These are phyloP conservation scores for Potorous gilbertii DNA, from an alignment of 2,797 vertebrate genomes.

Conservation along the genomic window DNA sequence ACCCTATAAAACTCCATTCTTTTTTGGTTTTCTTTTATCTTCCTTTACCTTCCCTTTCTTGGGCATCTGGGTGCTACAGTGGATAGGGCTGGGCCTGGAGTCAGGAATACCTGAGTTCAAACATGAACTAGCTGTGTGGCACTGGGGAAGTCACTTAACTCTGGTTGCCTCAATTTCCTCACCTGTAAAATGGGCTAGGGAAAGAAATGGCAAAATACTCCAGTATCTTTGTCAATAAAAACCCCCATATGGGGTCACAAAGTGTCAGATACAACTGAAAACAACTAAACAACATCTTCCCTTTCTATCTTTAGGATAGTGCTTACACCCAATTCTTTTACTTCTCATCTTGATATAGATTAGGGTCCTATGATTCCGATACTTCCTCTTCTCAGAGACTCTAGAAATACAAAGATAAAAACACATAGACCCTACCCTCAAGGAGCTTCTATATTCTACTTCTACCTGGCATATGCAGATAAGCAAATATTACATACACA, in stretches of 20 bases:
- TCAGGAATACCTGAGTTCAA: neutral
- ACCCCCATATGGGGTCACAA: neutral
- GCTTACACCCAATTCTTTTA: neutral
- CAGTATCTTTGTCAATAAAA: neutral
- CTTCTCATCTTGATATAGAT: neutral
- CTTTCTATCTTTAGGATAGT: neutral
- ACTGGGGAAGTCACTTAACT: neutral
- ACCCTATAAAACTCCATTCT: slow-evolving; percentile 42
- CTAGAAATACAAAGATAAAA: neutral
- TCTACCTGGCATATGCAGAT: neutral
- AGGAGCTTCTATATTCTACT: neutral
- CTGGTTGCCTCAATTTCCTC: neutral
- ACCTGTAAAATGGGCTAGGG: neutral
- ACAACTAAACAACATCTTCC: neutral
- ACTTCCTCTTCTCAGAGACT: neutral
- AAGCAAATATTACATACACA: neutral
- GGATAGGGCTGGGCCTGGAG: neutral
- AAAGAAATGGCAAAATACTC: neutral
- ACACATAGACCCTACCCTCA: neutral
- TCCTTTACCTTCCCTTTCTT: slow-evolving; percentile 39
- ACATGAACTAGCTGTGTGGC: neutral
- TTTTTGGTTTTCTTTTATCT: slow-evolving; percentile 34
- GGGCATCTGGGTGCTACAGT: neutral
- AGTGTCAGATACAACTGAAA: neutral
- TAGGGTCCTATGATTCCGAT: neutral